These are phyloP conservation scores for Ectemnius cavifrons DNA, from an alignment of 2,888 invertebrate species.

Conservation along the genomic window DNA sequence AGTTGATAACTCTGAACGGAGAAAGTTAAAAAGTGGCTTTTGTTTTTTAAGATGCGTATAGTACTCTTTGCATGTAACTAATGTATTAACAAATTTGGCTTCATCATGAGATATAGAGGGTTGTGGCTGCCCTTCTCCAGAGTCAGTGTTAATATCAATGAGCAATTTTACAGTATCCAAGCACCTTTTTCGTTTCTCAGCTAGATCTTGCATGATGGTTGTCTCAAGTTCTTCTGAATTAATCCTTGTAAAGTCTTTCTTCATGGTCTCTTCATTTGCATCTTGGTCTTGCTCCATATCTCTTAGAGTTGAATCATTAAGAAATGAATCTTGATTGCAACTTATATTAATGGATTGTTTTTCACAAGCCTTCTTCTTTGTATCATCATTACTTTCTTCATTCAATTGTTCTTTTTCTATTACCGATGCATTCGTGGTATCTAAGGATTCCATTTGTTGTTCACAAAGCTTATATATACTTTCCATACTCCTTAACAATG, in stretches of 20 bases:
- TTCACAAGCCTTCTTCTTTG: not conserved
- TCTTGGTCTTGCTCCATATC: constrained; percentile 13
- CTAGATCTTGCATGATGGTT: constrained; percentile 65
- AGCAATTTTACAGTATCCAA: constrained; percentile 70
- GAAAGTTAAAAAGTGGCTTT: constrained; percentile 35
- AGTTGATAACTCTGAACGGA: constrained; percentile 1
- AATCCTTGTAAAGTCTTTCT: constrained; percentile 17
- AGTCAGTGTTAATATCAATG: constrained; percentile 65
- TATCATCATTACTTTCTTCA: constrained; percentile 5
- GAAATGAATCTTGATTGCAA: not conserved
- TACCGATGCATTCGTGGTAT: not conserved
- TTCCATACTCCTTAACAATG: constrained; percentile 47
- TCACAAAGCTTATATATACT: constrained; percentile 60
- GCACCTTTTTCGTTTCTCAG: constrained; percentile 68
- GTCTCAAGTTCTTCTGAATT: constrained; percentile 59
- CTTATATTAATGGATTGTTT: not conserved
- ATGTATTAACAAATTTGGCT: constrained; percentile 60
- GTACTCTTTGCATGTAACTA: constrained; percentile 66
- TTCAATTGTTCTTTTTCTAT: not conserved
- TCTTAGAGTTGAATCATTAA: constrained; percentile 26
- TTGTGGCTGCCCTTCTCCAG: constrained; percentile 37
- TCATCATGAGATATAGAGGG: constrained; percentile 31
- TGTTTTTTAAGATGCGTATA: constrained; percentile 56
- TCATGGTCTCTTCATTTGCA: constrained; percentile 8
- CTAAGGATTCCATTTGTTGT: constrained; percentile 64